Evolutionary conservation across 2,888 invertebrate species (phyloP), one percentile per base, ranked within the genome.

Genomic region (Drosophila tanythrix): DNA sequence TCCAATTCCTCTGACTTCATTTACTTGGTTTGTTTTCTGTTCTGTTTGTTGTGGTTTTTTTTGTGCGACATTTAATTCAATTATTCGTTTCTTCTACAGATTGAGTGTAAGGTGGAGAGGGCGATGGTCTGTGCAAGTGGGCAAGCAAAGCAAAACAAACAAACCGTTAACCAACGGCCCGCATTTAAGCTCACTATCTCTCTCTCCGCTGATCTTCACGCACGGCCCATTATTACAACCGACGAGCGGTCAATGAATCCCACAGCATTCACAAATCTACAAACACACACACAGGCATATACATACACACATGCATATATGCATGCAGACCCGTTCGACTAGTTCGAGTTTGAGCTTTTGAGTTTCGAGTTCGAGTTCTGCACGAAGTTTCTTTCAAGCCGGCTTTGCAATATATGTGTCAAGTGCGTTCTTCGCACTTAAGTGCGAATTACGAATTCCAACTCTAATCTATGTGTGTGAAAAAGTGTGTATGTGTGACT

Each of bases 11-110:
- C 64, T 40, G 71, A 75, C 77, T 83, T 83, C 70, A 76, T 82
- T 78, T 85, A 71, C 56, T 68, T 83, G 59, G 69, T 61, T 73
- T 68, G 57, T 63, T 70, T 52, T 58, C 46, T 61, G 70, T 38
- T 15, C 15, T 46, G 40, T 65, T 63, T 66, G 53, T 53, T 53
- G 35, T 35, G 25, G 6, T 63, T 65, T 48, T 60, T 59, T 70
- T 70, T 76, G 70, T 69, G 69, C 74, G 76, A 76, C 84, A 88
- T 87, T 89, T 87, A 85, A 85, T 85, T 89, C 59, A 85, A 85
- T 85, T 87, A 85, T 74, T 69, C 55, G 63, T 64, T 63, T 59
- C 67, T 62, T 48, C 65, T 64, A 48, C 52, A 40, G 33, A 64
- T 31, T 50, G 27, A 46, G 38, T 3, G 48, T 21, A 36, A 46